Evolutionary conservation across 2,888 invertebrate genomes (phyloP), one percentile per base, ranked within the genome.

Genomic region (Agrotis ipsilon): DNA sequence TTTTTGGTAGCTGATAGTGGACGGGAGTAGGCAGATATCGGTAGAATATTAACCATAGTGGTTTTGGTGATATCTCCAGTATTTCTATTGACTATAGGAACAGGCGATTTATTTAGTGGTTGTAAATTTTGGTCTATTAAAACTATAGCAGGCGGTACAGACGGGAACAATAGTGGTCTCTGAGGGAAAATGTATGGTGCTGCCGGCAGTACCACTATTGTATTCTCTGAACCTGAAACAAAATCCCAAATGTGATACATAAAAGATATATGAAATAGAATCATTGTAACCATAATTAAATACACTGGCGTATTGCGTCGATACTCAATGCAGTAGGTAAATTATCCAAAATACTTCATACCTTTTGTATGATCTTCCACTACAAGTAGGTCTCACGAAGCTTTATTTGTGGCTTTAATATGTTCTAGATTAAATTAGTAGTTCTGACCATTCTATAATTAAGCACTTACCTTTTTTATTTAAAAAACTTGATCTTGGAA

Each of bases 31-130:
- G 96, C 96, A 57, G 96, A 93, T 92, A 96, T 95, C 39, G 96
- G 96, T 75, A 96, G 86, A 73, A 96, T 94, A 88, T 96, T 96
- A 46, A 96, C 96, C 95, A 94, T 96, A 48, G 96, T 96, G 48
- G 96, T 96, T 91, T 92, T 96, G 32, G 96, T 96, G 57, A 93
- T 91, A 83, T 96, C 95, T 80, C 90, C 92, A 80, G 78, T 90
- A 80, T 88, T 93, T 89, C 93, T 94, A 81, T 90, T 93, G 49
- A 93, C 82, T 77, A 92, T 87, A 67, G 93, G 92, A 77, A 92
- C 86, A 52, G 90, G 58, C 32, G 90, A 72, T 86, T 94, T 95
- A 77, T 91, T 94, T 45, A 94, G 60, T 68, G 92, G 72, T 83
- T 93, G 94, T 78, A 94, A 81, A 86, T 90, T 93, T 74, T 91